phyloP scores from a whole-genome alignment of 64 coral and sea anemone genomes.

The Astreopora myriophthalma region DNA sequence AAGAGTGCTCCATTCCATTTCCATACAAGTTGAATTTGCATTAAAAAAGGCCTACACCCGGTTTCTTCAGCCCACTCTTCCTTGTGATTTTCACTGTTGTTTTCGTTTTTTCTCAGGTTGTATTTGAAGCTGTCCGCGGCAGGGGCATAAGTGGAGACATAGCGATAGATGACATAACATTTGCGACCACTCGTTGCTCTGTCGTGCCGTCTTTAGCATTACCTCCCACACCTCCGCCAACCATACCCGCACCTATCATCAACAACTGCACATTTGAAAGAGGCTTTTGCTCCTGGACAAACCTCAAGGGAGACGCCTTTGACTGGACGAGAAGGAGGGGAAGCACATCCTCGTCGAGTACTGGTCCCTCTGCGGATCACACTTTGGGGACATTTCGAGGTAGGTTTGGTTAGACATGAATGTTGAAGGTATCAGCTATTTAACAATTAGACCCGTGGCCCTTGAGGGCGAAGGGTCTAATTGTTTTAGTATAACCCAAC shows the following conservation, averaged over 20 bases:
- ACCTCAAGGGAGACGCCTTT: conserved; percentile 78
- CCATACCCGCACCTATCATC: conserved; percentile 78
- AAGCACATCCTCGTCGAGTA: conserved; percentile 40
- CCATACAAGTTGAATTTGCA: no score
- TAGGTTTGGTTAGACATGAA: conserved; percentile 4
- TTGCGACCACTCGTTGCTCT: conserved; percentile 69
- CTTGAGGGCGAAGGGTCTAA: no score
- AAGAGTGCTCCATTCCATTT: no score
- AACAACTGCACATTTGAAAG: conserved; percentile 95
- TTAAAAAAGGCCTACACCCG: no score
- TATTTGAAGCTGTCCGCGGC: conserved; percentile 85
- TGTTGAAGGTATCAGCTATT: no score
- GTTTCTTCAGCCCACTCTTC: no score
- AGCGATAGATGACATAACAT: conserved; percentile 84
- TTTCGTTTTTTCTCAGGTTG: conserved; percentile 54
- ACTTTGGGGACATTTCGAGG: conserved; percentile 76
- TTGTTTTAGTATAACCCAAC: no score
- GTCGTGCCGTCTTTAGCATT: conserved; percentile 86
- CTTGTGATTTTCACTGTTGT: no score
- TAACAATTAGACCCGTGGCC: no score
- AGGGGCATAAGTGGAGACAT: conserved; percentile 77
- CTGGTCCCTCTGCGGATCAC: conserved; percentile 69
- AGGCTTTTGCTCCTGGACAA: conserved; percentile 78
- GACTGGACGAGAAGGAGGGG: conserved; percentile 72
- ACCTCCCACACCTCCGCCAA: conserved; percentile 79